Base-by-base conservation (phyloP, 2,113 vertebrate species). In the Hippocampus guttulatus region DNA sequence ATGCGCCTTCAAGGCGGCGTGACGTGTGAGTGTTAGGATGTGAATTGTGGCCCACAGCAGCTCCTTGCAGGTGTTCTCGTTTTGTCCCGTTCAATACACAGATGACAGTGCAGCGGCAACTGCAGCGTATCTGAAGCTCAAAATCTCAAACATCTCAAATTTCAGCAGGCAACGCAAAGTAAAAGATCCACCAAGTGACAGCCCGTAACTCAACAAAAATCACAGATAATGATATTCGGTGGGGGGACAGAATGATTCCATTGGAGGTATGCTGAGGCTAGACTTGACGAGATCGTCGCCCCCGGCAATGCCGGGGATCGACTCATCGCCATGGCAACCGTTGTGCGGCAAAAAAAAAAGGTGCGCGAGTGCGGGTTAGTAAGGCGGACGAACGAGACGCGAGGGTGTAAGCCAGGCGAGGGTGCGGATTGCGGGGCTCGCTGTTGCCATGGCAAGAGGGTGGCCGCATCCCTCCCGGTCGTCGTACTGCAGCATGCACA, bases 361-460 rank as follows among this genome's bases (percentile, higher is more conserved):
- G 65, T 23, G 41, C 40, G 21, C 41, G 62, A 2, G 40, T 20
- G 65, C 23, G 47, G 45, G 49, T 60, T 49, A 0, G 49, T 21
- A 15, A n/a, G 54, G 15, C 5, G 45, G 38, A 51, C 12, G 52
- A 5, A 58, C 64, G 75, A 72, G 58, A 71, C 12, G 60, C 77
- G 69, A 69, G 43, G 27, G 80, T 70, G 71, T 64, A 33, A 12
- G 55, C 41, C 54, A 67, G 68, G 21, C 23, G 20, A 40, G 57
- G 67, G 7, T 8, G 18, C 45, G 21, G 5, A 58, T 62, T 57
- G 81, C 74, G 81, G 82, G 78, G 65, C 62, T 76, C 75, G 80
- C 51, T 62, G 90, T 91, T 92, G 89, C 91, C 85, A 92, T 91
- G 88, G 88, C 66, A 88, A 93, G 88, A 88, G 81, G 74, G 64